Percentiles rank a stretch among this genome's conserved stretches.
Evolutionary conservation across 2,797 vertebrate genomes (phyloP).

Genomic region (Sebastes aleutianus): DNA sequence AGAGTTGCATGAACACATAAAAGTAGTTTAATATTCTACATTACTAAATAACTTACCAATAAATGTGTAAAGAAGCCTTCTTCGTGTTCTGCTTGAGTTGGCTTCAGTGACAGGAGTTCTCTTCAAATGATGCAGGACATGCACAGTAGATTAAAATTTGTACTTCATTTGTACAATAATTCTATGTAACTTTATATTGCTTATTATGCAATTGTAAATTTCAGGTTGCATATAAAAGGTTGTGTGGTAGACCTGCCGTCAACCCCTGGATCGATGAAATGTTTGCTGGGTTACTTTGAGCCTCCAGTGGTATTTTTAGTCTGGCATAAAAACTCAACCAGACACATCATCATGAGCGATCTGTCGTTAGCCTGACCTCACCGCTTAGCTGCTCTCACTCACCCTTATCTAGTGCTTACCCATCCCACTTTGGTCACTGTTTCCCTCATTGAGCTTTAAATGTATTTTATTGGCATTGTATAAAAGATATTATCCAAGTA

Average conservation of each 20-base stretch:
- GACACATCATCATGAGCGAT: slow-evolving; percentile 49
- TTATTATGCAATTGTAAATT: no score
- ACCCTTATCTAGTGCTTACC: slow-evolving; percentile 4
- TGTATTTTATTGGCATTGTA: background rate
- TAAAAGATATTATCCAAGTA: background rate
- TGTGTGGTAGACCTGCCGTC: background rate
- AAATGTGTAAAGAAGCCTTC: no score
- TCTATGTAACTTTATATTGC: background rate
- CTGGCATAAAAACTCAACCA: slow-evolving; percentile 42
- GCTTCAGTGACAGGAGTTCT: background rate
- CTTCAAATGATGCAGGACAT: background rate
- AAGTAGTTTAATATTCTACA: rapidly evolving
- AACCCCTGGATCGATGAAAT: background rate
- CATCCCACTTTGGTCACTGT: background rate
- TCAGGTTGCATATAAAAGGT: no score
- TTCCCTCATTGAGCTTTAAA: background rate
- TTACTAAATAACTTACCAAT: no score
- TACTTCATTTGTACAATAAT: background rate
- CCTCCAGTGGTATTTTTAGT: slow-evolving; percentile 15
- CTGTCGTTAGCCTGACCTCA: slow-evolving; percentile 38
- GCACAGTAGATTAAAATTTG: background rate
- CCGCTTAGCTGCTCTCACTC: slow-evolving; percentile 29
- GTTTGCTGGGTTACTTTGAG: slow-evolving; percentile 10
- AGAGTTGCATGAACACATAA: background rate
- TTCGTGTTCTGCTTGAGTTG: background rate